These are phyloP conservation scores for Galeopsomyia nigrocyanea DNA, from an alignment of 2,888 invertebrate species.

Conservation along the genomic window DNA sequence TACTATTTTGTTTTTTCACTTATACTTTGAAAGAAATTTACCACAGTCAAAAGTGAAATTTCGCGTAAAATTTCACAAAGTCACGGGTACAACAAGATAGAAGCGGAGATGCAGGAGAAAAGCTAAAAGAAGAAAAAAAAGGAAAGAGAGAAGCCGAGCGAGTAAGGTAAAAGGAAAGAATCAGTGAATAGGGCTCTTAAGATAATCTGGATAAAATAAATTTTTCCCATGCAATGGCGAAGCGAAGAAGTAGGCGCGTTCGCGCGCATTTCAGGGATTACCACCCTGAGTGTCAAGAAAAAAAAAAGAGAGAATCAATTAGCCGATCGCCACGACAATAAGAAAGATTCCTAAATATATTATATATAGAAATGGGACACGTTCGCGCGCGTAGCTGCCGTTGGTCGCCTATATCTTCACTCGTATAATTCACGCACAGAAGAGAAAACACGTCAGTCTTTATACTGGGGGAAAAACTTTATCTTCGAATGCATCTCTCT, in stretches of 20 bases:
- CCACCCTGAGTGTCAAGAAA: conserved; percentile 49
- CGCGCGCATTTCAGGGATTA: conserved; percentile 33
- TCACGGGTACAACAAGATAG: conserved; percentile 19
- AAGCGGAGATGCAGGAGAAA: not conserved
- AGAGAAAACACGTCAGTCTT: conserved; percentile 52
- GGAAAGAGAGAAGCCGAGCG: not conserved
- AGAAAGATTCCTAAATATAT: no score
- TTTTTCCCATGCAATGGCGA: conserved; percentile 43
- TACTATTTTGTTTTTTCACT: no score
- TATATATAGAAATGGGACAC: no score
- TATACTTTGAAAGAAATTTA: no score
- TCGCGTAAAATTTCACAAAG: conserved; percentile 37
- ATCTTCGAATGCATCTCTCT: conserved; percentile 63
- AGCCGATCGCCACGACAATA: conserved; percentile 39
- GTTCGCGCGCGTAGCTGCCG: no score
- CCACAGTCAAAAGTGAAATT: conserved; percentile 32
- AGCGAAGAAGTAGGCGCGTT: conserved; percentile 3
- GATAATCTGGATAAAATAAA: conserved; percentile 49
- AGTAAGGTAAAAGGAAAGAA: conserved; percentile 1
- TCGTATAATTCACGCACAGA: conserved; percentile 57
- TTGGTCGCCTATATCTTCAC: conserved; percentile 25
- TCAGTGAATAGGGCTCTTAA: conserved; percentile 46
- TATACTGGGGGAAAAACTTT: conserved; percentile 34
- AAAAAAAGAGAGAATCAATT: conserved; percentile 50
- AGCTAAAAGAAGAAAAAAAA: conserved; percentile 3